phyloP scores from a whole-genome alignment of 2,113 vertebrate species.

The Anoura caudifer region DNA sequence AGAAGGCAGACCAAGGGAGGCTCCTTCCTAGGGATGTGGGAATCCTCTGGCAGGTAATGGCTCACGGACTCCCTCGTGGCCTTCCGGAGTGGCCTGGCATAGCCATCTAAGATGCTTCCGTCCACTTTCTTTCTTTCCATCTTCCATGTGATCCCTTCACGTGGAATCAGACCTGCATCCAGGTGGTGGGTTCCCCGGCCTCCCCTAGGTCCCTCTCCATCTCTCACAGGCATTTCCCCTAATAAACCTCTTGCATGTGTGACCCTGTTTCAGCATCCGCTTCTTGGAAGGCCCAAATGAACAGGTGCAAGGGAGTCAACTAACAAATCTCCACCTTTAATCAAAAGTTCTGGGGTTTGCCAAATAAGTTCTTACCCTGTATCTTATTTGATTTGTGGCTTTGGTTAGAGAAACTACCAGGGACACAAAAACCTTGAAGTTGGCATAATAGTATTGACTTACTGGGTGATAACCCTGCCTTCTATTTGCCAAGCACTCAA shows the following conservation, averaged over 20 bases:
- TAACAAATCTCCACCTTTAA: neutral
- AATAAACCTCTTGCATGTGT: neutral
- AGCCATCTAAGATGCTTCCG: neutral
- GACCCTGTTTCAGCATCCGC: neutral
- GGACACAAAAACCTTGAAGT: neutral
- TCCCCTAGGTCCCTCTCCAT: no score
- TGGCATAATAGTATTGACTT: neutral
- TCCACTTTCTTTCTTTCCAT: neutral
- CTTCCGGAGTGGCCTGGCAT: neutral
- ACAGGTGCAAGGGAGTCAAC: neutral
- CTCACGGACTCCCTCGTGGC: neutral
- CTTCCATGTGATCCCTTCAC: neutral
- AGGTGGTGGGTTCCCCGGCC: neutral
- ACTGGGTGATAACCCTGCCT: neutral
- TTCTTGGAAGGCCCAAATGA: neutral
- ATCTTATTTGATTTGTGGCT: neutral
- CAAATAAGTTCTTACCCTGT: neutral
- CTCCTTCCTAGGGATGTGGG: neutral
- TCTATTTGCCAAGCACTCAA: neutral
- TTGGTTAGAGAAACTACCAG: neutral
- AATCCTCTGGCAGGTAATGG: neutral
- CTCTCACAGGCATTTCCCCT: neutral
- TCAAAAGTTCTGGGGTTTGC: neutral
- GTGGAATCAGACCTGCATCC: neutral
- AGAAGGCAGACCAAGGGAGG: neutral